Evolutionary conservation across 2,113 vertebrate species (phyloP), one percentile per base, ranked within the genome.

Genomic region (Sialia sialis): DNA sequence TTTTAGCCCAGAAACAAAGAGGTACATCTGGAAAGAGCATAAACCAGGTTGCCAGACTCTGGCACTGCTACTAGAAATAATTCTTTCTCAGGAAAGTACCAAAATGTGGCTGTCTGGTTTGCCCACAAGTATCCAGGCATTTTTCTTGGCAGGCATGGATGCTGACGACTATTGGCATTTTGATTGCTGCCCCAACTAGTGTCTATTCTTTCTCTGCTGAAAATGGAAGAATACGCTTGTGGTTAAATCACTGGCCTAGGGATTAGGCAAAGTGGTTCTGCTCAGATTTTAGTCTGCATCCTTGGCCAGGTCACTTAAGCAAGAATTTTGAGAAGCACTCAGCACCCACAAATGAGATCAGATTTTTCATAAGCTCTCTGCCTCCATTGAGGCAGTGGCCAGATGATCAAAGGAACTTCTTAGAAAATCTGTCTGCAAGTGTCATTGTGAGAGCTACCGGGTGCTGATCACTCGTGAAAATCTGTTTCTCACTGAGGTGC

Each of bases 1-100:
- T 56, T 82, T 89, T 81, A 82, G 84, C 63, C 59, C 80, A 95
- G 92, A 91, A 96, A 85, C 62, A 64, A 95, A 81, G 43, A 94
- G 74, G 85, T 92, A 80, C 87, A 93, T 90, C 89, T 94, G 95
- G 75, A 94, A 97, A 96, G 83, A 94, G 62, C 80, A 87, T 96
- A 92, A 94, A 76, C 13, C 56, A 39, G 49, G 87, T 94, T 95
- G 88, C 93, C 95, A 95, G 84, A 81, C 49, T 49, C 89, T 94
- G 92, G 85, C 92, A 67, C 44, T 26, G 48, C 60, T 84, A 79
- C 12, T 64, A 92, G 82, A 74, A 92, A 70, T 86, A 95, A 91
- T 94, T 67, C 48, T 70, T 95, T 94, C 85, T 90, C 72, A 56
- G 88, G 52, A 77, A 93, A 96, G 76, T 84, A 88, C 92, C 79